Evolutionary conservation across 2,888 invertebrate species (phyloP).

Genomic region (Philhelius pedissequus): DNA sequence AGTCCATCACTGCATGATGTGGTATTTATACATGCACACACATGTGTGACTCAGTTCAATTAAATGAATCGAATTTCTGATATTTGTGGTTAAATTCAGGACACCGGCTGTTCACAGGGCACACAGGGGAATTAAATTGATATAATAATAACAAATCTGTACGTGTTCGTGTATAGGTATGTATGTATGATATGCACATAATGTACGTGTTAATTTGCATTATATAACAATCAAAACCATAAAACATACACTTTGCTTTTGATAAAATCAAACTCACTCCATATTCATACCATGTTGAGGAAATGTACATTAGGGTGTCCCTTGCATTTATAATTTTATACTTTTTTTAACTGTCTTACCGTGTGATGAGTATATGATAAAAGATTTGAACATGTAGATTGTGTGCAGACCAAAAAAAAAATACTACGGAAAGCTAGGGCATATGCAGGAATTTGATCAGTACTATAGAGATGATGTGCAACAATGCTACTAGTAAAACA

Average conservation of each 20-base stretch:
- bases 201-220: background rate
- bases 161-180: background rate
- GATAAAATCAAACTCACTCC: too few relatives aligned
- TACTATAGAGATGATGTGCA: too few relatives aligned
- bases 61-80: conserved; percentile 53
- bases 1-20: conserved; percentile 62
- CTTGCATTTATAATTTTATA: too few relatives aligned
- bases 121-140: background rate
- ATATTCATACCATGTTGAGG: too few relatives aligned
- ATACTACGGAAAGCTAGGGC: too few relatives aligned
- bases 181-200: background rate
- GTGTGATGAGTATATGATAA: too few relatives aligned
- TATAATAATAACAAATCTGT: background rate
- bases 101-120: background rate
- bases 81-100: conserved; percentile 53
- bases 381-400: too few relatives aligned
- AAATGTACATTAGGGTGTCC: too few relatives aligned
- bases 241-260: background rate
- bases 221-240: background rate
- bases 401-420: too few relatives aligned
- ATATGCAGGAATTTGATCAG: too few relatives aligned
- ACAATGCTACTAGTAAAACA: too few relatives aligned
- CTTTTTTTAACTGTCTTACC: too few relatives aligned
- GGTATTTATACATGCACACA: conserved; percentile 41
- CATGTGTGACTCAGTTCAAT: conserved; percentile 10